phyloP scores from a whole-genome alignment of 1,140 invertebrate species.

The Bombyx mori region DNA sequence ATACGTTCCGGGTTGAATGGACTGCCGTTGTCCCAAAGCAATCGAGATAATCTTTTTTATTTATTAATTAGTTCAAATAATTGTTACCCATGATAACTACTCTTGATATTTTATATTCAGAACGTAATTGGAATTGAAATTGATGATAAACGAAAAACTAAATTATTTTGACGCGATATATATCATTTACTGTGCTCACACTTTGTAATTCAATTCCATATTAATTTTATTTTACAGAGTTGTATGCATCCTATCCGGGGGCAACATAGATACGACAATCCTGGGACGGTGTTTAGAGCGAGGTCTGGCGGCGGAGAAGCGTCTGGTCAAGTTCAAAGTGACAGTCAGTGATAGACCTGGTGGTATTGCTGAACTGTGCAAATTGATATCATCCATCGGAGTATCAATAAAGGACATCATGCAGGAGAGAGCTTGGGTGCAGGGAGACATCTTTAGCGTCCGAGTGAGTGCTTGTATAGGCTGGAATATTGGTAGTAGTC shows the following conservation, averaged over 20 bases:
- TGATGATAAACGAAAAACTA: no score
- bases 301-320: conserved; percentile 87
- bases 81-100: no score
- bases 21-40: no score
- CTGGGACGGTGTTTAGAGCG: conserved; percentile 89
- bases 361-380: conserved; percentile 89
- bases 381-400: conserved; percentile 80
- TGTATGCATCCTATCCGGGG: conserved; percentile 87
- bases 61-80: no score
- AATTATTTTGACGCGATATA: neutral
- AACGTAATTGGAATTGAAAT: no score
- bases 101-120: no score
- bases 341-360: conserved; percentile 88
- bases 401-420: conserved; percentile 95
- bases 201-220: neutral
- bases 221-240: conserved; percentile 71
- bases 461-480: conserved; percentile 64
- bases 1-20: no score
- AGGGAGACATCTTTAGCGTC: conserved; percentile 88
- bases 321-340: conserved; percentile 87
- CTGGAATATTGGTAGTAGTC: no score
- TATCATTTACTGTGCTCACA: neutral
- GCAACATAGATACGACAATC: conserved; percentile 93
- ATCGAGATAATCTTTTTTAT: no score
- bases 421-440: conserved; percentile 94